phyloP scores from a whole-genome alignment of 2,888 invertebrate species.

The Holacanthella duospinosa region DNA sequence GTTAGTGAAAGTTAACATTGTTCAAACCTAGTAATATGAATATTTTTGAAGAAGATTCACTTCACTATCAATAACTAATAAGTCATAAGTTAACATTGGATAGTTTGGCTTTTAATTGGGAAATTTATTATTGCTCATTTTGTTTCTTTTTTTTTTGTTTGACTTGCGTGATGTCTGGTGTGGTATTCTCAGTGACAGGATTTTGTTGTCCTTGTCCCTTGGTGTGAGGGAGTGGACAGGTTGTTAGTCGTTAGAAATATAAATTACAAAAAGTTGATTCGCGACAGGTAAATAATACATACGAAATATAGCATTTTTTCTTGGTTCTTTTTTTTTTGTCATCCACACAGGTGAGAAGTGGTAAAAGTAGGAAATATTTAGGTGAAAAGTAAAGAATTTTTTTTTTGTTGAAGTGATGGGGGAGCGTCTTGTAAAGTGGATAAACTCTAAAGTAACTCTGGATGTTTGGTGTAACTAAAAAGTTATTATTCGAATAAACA shows the following conservation, averaged over 20 bases:
- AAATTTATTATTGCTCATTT: too few species aligned
- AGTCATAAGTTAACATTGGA: too few species aligned
- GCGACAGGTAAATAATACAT: slow-evolving; percentile 32
- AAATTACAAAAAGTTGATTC: slow-evolving; percentile 23
- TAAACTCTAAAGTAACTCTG: not conserved
- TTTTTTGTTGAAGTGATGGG: not conserved
- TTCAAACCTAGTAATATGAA: too few species aligned
- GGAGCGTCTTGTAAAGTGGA: not conserved
- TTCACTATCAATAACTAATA: too few species aligned
- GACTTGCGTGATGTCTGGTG: too few species aligned
- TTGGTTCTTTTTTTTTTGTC: slow-evolving; percentile 2
- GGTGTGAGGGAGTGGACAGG: slow-evolving; percentile 11
- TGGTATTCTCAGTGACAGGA: too few species aligned
- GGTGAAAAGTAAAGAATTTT: not conserved
- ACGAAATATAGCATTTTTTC: not conserved
- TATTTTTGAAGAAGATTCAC: too few species aligned
- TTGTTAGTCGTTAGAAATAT: slow-evolving; percentile 8
- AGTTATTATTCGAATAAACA: not conserved
- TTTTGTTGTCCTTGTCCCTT: too few species aligned
- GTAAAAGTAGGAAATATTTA: not conserved
- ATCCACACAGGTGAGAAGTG: slow-evolving; percentile 6
- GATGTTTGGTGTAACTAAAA: not conserved
- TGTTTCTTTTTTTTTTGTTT: too few species aligned
- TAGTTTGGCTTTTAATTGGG: too few species aligned
- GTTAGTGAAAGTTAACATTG: too few species aligned